Evolutionary conservation across 2,113 vertebrate species (phyloP), one percentile per base, ranked within the genome.

Genomic region (Mormoops blainvillei): DNA sequence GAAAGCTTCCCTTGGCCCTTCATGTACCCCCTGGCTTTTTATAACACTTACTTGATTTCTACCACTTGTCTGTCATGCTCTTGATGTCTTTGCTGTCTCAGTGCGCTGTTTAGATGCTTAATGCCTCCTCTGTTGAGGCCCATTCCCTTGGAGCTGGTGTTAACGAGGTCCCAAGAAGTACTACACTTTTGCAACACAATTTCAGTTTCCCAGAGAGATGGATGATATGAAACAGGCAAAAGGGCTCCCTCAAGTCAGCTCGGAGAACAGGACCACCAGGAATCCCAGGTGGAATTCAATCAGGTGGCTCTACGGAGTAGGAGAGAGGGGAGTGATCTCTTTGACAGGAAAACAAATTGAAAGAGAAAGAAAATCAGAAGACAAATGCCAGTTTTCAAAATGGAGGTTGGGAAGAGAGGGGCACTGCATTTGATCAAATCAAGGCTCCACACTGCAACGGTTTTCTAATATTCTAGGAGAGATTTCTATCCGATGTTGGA

Each of bases 151-250:
- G 82, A 97, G 78, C 85, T 80, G 65, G 67, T 83, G 85, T 88
- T 97, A 96, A 96, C 87, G 90, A 96, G 90, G 88, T 86, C 85
- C 73, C 68, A 48, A n/a, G 68, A 84, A 95, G 61, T 16, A 73
- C 80, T 77, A 24, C 36, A 26, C 61, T 91, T 96, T 96, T 20
- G 7, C 20, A 89, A 88, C 12, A 67, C 81, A 78, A 61, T 95
- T 91, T 48, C 68, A 80, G 73, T 91, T 70, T 82, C 87, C 82
- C 43, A 65, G 68, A 88, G 92, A 95, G 90, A 96, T 83, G 61
- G 41, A 89, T 92, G 90, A 50, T 20, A 7, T 33, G 76, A 90
- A 90, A 68, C 41, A 74, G 94, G 48, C 41, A 38, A 70, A 82
- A 77, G 50, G 28, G 28, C 41, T 67, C 45, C 87, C 28, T 97